phyloP scores from a whole-genome alignment of 2,888 invertebrate genomes.

The Drosophila setosimentum region DNA sequence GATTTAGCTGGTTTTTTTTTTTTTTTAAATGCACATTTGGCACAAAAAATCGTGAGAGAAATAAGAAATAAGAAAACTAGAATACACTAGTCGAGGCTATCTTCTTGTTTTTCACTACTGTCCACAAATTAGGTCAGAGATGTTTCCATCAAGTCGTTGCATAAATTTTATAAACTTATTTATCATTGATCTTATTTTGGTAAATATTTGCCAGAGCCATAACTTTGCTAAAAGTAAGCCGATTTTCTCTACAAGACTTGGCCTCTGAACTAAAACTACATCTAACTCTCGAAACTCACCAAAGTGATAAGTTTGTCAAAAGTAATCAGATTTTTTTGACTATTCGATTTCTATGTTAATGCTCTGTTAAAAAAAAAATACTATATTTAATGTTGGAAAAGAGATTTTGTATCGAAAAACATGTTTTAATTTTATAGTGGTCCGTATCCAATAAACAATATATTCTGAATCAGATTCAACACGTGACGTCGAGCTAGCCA shows the following conservation, averaged over 20 bases:
- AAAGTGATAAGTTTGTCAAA: too few relatives aligned
- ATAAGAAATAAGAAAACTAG: background rate
- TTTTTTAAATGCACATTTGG: conserved; percentile 20
- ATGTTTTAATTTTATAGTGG: background rate
- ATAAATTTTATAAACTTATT: background rate
- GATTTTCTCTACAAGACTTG: too few relatives aligned
- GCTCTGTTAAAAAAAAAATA: background rate
- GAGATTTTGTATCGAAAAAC: background rate
- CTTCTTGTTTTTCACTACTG: background rate
- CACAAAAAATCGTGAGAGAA: background rate
- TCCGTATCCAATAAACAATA: background rate
- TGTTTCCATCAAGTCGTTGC: background rate
- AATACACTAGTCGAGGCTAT: background rate
- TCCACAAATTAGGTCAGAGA: rapidly evolving
- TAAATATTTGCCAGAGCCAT: background rate
- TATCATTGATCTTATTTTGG: background rate
- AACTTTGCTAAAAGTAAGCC: background rate
- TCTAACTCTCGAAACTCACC: too few relatives aligned
- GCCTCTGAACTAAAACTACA: too few relatives aligned
- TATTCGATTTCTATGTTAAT: too few relatives aligned
- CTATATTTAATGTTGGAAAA: background rate
- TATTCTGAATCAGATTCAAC: background rate
- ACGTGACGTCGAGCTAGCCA: background rate
- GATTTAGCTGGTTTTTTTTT: conserved; percentile 12
- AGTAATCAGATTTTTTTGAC: too few relatives aligned